Evolutionary conservation across 64 coral and sea anemone genomes (phyloP), one percentile per base, ranked within the genome.

Genomic region (Stylophora pistillata): DNA sequence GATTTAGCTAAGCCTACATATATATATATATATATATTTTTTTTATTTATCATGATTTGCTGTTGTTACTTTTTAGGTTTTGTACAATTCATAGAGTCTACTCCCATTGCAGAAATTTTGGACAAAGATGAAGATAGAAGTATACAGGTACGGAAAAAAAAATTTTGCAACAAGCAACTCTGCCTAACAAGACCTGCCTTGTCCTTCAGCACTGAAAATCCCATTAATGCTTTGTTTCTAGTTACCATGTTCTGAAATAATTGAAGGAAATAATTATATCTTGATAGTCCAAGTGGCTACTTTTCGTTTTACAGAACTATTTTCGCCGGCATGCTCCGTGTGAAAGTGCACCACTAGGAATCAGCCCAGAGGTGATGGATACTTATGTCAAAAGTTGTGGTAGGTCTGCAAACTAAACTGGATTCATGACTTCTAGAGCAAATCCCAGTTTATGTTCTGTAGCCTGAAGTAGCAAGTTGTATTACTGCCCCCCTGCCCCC

Each of bases 311-410:
- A n/a, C 69, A 99, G 97, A 99, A 99, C 57, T 99, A 94, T 55
- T 99, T 99, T 73, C 94, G 91, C 32, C 93, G 95, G 57, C 90
- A 99, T 86, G 88, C 97, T 10, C 97, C 97, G 14, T 78, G 86
- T 55, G 97, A 99, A 72, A 87, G 87, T 77, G 93, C 93, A 71
- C 90, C 91, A 9, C 92, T 92, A 47, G 93, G 97, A 26, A 95
- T 99, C 41, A 99, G 85, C 26, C 93, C 97, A 20, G 97, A 99
- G 26, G 97, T 99, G 25, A 99, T 99, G 97, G 97, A 99, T 68
- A 99, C 97, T 2, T 99, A 99, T 26, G 97, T 99, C 7, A 99
- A 99, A 66, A 99, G 97, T 78, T 99, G 97, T 81, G 97, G 97
- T 99, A 92, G 74, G 90, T 74, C 10, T 47, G 37, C 37, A 47